These are phyloP conservation scores for Brachionus rubens DNA, from an alignment of 1,140 invertebrate genomes.

Conservation along the genomic window DNA sequence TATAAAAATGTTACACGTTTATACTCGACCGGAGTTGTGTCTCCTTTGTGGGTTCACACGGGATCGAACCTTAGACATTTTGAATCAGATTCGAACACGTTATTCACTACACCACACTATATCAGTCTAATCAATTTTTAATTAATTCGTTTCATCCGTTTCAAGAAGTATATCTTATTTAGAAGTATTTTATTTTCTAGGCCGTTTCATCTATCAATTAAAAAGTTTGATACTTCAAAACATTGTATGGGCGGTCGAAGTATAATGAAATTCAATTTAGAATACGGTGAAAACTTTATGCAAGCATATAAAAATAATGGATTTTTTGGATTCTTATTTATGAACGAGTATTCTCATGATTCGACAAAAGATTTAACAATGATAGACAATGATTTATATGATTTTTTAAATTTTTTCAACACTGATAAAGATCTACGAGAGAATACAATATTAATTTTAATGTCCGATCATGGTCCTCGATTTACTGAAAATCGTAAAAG, in stretches of 20 bases:
- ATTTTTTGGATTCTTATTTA: slow-evolving; percentile 80
- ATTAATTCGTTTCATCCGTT: too few species aligned
- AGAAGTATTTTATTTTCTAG: neutral
- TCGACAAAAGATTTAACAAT: slow-evolving; percentile 73
- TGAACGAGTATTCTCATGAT: slow-evolving; percentile 80
- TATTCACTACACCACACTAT: too few species aligned
- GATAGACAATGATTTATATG: slow-evolving; percentile 70
- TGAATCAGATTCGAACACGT: too few species aligned
- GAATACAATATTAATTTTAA: slow-evolving; percentile 75
- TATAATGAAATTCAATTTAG: slow-evolving; percentile 69
- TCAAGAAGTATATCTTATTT: too few species aligned
- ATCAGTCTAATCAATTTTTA: too few species aligned
- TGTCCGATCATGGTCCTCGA: slow-evolving; percentile 79
- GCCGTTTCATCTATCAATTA: neutral
- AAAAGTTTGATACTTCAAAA: slow-evolving; percentile 48
- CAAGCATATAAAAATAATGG: slow-evolving; percentile 67
- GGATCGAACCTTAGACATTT: too few species aligned
- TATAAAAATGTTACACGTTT: too few species aligned
- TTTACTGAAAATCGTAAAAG: slow-evolving; percentile 74
- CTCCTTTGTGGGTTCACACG: too few species aligned
- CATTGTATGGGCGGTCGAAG: slow-evolving; percentile 75
- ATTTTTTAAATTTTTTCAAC: slow-evolving; percentile 64
- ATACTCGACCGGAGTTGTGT: too few species aligned
- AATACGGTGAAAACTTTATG: slow-evolving; percentile 68
- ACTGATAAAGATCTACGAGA: slow-evolving; percentile 65